Evolutionary conservation across 2,113 vertebrate species (phyloP), one percentile per base, ranked within the genome.

Genomic region (Baryphthengus martii): DNA sequence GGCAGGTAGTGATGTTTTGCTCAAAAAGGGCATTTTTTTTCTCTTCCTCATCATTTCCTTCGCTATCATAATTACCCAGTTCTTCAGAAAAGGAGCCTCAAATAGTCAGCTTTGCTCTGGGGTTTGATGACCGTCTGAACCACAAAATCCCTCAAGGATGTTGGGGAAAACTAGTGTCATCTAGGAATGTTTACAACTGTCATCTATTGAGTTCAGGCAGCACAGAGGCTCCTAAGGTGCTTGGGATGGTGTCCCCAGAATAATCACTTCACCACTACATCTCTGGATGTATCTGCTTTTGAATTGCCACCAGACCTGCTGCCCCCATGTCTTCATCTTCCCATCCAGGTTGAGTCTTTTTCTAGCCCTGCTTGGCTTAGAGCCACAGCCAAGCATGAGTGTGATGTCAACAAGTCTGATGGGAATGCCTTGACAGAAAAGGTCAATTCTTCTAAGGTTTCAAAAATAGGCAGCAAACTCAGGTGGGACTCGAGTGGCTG

Each of bases 371-470:
- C 45, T 73, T 1, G 0, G 9, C 59, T 50, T 39, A 61, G 37
- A 85, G 74, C 19, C 3, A 4, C 21, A 77, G 65, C 63, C 77
- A n/a, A 62, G 67, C 45, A 3, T 3, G 47, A 61, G 49, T 8
- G 1, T 0, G 0, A n/a, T 17, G 63, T 49, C 73, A 65, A 39
- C 78, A 11, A 0, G 2, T 58, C 28, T 0, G 0, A 6, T 5
- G n/a, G 74, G 74, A 37, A 53, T 33, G 50, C 35, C 65, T 9
- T 6, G 73, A 3, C n/a, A 45, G 53, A 68, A 10, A 92, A 73
- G 53, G n/a, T 53, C 75, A 52, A 1, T 31, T 71, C 86, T 31
- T 81, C 39, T 7, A n/a, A 52, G 7, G 7, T 12, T 82, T 79
- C 31, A 61, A 47, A 58, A 44, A 77, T 1, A 56, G 53, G 29